These are phyloP conservation scores for Drosophila biarmipes DNA, from an alignment of 1,140 invertebrate genomes.

Conservation along the genomic window DNA sequence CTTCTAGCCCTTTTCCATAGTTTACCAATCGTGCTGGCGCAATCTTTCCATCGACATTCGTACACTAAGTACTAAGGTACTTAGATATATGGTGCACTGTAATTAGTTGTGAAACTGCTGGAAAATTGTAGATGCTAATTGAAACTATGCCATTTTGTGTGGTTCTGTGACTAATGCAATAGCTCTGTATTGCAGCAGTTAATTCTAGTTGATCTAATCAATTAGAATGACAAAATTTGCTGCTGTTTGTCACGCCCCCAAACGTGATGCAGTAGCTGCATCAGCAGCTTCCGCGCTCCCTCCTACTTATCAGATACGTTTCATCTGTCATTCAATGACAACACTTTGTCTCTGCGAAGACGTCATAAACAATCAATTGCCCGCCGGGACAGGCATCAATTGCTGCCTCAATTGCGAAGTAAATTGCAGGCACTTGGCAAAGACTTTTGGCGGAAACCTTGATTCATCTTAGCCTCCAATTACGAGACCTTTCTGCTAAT, in stretches of 20 bases:
- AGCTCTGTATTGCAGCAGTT: slow-evolving; percentile 27
- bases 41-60: slow-evolving; percentile 6
- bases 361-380: slow-evolving; percentile 43
- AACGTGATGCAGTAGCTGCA: slow-evolving; percentile 18
- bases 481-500: slow-evolving; percentile 11
- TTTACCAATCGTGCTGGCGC: too few species aligned
- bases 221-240: slow-evolving; percentile 44
- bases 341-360: slow-evolving; percentile 16
- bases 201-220: slow-evolving; percentile 41
- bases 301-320: slow-evolving; percentile 8
- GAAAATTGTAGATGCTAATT: slow-evolving; percentile 12
- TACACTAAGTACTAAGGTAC: background rate
- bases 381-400: slow-evolving; percentile 30
- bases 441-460: slow-evolving; percentile 14
- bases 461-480: slow-evolving; percentile 37
- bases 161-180: slow-evolving; percentile 9
- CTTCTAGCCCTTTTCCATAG: background rate
- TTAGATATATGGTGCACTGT: too few species aligned
- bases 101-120: slow-evolving; percentile 4
- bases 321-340: slow-evolving; percentile 23
- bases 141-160: slow-evolving; percentile 22
- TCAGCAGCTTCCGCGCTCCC: background rate
- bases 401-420: slow-evolving; percentile 19
- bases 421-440: slow-evolving; percentile 14
- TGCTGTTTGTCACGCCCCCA: slow-evolving; percentile 18